Base-by-base conservation (phyloP, 2,797 vertebrate species). In the Sebastes cheni region DNA sequence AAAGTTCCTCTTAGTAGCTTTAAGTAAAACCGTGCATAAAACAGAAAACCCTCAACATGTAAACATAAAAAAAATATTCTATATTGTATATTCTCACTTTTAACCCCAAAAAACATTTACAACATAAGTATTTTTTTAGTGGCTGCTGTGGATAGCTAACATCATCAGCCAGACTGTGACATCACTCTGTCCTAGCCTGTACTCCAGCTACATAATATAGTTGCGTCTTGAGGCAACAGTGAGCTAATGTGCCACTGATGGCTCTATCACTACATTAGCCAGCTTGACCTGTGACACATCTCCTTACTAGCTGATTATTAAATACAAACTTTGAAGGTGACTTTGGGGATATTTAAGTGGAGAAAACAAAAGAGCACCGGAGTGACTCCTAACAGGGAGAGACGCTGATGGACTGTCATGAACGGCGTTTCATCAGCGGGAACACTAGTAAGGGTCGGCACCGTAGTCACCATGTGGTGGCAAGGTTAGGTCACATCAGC, bases 401-500 rank as follows among this genome's bases (percentile, higher is more conserved):
- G 75, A 81, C 2, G 29, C 83, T 89, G 93, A 93, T 89, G 91
- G 91, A 94, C 94, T 94, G 95, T 95, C 94, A 93, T 86, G 88
- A 80, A 85, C 84, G 81, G 72, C 68, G 20, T 89, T 80, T 90
- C 87, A 91, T 92, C 93, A 91, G 91, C 90, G 70, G 91, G 89
- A 89, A 84, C 54, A 83, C 86, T 34, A 82, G 86, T 82, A 81
- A 34, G 87, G 86, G 85, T 86, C 76, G 87, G 80, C 84, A 82
- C 84, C 56, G 88, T 88, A 87, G 85, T 86, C 87, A 56, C 88
- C 86, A 84, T 89, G 90, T 84, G 89, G 90, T 68, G 91, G 90
- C 94, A 93, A 94, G 94, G 92, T 94, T 91, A 92, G 91, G 92
- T 90, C 92, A 85, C 87, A 80, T 94, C 89, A 92, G 77, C 88